Conservation (phyloP, 2,113 vertebrate genomes). For the Spheniscus mendiculus region DNA sequence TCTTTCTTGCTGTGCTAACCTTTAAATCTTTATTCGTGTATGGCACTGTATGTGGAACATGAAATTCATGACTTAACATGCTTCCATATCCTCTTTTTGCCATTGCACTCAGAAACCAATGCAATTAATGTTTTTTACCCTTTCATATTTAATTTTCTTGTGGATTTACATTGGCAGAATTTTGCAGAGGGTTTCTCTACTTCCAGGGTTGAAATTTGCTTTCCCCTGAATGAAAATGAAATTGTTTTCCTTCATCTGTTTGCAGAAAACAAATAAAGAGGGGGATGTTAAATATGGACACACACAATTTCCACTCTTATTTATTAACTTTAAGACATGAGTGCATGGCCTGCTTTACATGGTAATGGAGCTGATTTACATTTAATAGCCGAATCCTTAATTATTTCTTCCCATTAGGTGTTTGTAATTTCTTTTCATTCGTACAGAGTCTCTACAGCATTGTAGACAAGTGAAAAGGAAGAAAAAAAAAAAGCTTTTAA, state of each 20-base stretch:
- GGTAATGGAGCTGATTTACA: background rate
- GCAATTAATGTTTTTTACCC: background rate
- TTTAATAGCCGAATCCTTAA: too few relatives aligned
- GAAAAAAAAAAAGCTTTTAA: background rate
- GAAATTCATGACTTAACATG: background rate
- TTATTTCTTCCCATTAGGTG: background rate
- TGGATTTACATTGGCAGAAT: constrained; percentile 17
- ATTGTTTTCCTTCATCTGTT: background rate
- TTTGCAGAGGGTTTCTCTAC: background rate
- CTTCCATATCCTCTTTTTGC: background rate
- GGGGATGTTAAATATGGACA: background rate
- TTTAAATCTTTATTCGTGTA: background rate
- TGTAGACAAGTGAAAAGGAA: constrained; percentile 25
- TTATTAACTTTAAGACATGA: background rate
- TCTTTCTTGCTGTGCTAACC: constrained; percentile 1
- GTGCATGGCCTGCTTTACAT: background rate
- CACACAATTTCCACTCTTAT: background rate
- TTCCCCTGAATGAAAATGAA: constrained; percentile 10
- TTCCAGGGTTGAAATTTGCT: background rate
- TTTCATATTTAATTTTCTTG: background rate
- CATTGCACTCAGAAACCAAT: background rate
- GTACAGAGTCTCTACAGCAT: background rate
- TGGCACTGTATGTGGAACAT: background rate
- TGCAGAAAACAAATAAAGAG: background rate
- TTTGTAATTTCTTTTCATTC: background rate